These are phyloP conservation scores for Rhagologus leucostigma DNA, from an alignment of 2,113 vertebrate species.

Conservation along the genomic window DNA sequence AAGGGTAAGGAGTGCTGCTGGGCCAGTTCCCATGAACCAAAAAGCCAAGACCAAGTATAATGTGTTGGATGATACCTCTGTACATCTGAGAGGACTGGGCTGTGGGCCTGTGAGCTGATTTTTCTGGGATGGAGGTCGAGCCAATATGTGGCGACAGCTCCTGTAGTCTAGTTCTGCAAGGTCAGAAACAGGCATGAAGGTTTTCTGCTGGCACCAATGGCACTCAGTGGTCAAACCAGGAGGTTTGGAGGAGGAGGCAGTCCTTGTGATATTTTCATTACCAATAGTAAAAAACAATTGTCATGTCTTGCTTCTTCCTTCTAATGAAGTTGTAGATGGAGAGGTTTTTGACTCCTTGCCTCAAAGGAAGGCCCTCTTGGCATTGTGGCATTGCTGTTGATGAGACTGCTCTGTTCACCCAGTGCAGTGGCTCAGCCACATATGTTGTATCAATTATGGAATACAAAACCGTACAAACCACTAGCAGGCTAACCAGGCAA, in stretches of 20 bases:
- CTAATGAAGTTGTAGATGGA: background rate
- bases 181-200: background rate
- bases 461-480: background rate
- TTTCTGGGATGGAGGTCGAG: accelerated
- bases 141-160: accelerated
- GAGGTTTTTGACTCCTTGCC: background rate
- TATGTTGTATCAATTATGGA: no score
- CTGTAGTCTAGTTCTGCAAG: background rate
- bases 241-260: background rate
- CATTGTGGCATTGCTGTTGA: accelerated
- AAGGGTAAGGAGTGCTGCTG: background rate
- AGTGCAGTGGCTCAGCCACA: background rate
- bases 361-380: background rate
- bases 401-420: background rate
- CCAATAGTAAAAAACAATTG: background rate
- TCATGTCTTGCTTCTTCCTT: background rate
- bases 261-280: background rate
- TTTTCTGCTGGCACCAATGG: background rate
- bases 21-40: no score
- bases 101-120: background rate
- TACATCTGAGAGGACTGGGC: background rate
- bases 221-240: no score
- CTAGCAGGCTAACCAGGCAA: background rate
- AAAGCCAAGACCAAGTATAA: background rate
- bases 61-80: accelerated